phyloP scores from a whole-genome alignment of 1,140 invertebrate species.

The Coptotermes formosanus region DNA sequence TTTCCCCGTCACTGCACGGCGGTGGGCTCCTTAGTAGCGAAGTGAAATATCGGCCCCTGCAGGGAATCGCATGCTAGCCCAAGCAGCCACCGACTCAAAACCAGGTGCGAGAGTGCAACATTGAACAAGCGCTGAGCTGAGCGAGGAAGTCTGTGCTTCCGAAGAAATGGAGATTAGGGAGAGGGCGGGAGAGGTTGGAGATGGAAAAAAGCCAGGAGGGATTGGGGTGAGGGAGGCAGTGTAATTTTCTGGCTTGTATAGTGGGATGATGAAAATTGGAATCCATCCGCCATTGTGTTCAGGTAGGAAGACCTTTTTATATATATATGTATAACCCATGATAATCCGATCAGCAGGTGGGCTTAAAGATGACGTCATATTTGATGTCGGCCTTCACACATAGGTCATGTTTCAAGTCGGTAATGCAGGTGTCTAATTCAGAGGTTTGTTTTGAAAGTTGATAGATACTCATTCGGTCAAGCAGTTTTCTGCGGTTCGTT shows the following conservation, averaged over 20 bases:
- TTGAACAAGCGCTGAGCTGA: neutral
- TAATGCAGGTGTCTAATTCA: no score
- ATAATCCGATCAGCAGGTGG: constrained; percentile 14
- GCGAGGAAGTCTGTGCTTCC: neutral
- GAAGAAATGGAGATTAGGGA: neutral
- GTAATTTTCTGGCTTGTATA: constrained; percentile 19
- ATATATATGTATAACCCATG: constrained; percentile 5
- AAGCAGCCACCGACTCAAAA: no score
- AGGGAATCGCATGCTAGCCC: no score
- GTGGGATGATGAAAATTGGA: constrained; percentile 12
- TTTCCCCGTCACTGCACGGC: no score
- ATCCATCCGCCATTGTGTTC: constrained; percentile 8
- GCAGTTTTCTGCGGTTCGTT: no score
- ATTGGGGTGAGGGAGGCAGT: neutral
- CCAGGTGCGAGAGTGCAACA: no score
- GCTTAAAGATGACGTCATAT: neutral
- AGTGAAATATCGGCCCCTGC: no score
- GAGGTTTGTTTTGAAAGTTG: no score
- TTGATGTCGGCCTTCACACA: neutral
- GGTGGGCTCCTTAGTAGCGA: no score
- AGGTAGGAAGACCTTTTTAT: constrained; percentile 12
- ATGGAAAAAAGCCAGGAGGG: neutral
- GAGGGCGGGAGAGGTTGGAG: neutral
- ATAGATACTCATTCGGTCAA: no score
- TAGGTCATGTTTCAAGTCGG: no score